These are phyloP conservation scores for Coenobita brevimanus DNA, from an alignment of 1,140 invertebrate genomes.

Conservation along the genomic window DNA sequence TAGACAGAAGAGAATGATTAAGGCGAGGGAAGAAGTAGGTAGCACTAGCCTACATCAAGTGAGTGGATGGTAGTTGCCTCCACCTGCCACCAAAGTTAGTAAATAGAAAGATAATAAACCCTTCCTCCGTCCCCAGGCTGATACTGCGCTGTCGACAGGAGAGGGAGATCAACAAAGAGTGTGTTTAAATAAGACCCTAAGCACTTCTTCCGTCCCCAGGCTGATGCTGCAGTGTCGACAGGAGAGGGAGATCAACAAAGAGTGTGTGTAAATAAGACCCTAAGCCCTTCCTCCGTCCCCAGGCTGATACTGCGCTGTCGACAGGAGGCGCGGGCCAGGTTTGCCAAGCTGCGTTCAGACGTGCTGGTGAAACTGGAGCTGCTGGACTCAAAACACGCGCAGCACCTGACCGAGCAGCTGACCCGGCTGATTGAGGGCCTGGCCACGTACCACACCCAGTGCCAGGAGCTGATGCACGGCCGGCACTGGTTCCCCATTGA, in stretches of 20 bases:
- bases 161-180: constrained; percentile 79
- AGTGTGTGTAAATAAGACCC: constrained; percentile 20
- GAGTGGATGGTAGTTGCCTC: no score
- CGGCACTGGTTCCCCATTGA: constrained; percentile 95
- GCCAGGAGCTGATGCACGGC: constrained; percentile 79
- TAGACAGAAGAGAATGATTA: no score
- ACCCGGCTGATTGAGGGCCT: constrained; percentile 83
- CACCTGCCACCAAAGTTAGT: not conserved
- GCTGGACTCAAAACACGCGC: constrained; percentile 97
- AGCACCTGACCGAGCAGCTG: constrained; percentile 90
- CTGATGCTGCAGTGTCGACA: constrained; percentile 95
- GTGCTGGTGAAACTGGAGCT: constrained; percentile 97
- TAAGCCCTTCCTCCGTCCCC: constrained; percentile 13
- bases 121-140: constrained; percentile 77
- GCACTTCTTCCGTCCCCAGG: constrained; percentile 73
- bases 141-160: constrained; percentile 96
- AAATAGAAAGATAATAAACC: not conserved
- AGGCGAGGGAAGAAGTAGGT: no score
- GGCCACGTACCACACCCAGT: constrained; percentile 82
- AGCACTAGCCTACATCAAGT: no score
- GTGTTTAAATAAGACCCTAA: constrained; percentile 12
- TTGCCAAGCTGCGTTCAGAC: constrained; percentile 94
- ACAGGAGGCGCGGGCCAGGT: constrained; percentile 91
- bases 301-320: constrained; percentile 93
- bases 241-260: constrained; percentile 83